phyloP scores from a whole-genome alignment of 2,113 vertebrate species.

The Macquaria ambigua region DNA sequence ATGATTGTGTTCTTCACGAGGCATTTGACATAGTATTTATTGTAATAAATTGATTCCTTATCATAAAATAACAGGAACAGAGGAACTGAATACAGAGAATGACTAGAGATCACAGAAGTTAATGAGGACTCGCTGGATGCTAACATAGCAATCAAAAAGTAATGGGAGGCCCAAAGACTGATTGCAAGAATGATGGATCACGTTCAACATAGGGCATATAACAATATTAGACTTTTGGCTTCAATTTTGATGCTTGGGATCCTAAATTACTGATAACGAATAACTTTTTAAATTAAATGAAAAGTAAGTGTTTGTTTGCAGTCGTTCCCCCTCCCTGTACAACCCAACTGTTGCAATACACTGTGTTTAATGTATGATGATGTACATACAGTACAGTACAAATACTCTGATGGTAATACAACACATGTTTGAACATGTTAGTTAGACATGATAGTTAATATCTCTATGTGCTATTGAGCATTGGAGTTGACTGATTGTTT shows the following conservation, averaged over 20 bases:
- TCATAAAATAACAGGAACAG: constrained; percentile 37
- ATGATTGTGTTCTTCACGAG: constrained; percentile 1
- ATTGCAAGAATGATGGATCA: constrained; percentile 17
- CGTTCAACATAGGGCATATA: neutral
- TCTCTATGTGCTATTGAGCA: neutral
- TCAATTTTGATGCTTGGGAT: neutral
- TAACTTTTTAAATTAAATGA: constrained; percentile 9
- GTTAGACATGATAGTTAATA: neutral
- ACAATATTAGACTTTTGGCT: constrained; percentile 11
- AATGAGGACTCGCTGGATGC: constrained; percentile 46
- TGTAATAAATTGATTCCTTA: constrained; percentile 44
- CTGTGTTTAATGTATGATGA: too few species aligned
- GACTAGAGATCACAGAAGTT: constrained; percentile 44
- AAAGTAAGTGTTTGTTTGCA: neutral
- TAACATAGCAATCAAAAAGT: constrained; percentile 46
- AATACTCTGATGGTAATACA: neutral
- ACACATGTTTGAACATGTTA: neutral
- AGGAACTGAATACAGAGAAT: constrained; percentile 28
- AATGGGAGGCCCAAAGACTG: constrained; percentile 11
- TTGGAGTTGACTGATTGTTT: neutral
- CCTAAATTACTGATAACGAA: neutral
- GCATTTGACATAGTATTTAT: constrained; percentile 37
- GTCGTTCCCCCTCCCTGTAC: neutral
- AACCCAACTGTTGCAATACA: neutral
- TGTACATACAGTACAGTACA: neutral